Base-by-base conservation (phyloP, 2,888 invertebrate genomes). In the Rotaria socialis region DNA sequence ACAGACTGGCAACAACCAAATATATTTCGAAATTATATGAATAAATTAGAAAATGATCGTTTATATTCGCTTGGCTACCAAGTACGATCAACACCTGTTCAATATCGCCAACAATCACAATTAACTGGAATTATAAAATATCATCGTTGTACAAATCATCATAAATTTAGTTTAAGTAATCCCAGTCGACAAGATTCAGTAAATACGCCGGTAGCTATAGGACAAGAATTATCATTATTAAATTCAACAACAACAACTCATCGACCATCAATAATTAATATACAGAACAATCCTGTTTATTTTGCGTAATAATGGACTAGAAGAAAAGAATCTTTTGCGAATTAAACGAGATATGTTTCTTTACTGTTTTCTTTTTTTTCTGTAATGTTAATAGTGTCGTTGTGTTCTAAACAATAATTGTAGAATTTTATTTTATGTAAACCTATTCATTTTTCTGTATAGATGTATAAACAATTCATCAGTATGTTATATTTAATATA, bases 51-150 rank as follows among this genome's bases (percentile, higher is more conserved):
- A 6, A n/a, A 47, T 47, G 80, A 80, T 24, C 43, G 80, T 47
- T 47, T 80, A 47, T 80, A 80, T 80, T 80, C 80, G 47, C n/a
- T 80, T 47, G 80, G 80, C 2, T 47, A 80, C n/a, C 80, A 4
- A n/a, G 16, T 35, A 41, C 35, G 35, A 67, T 67, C 67, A 67
- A 67, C 6, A 35, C 67, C 67, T 16, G 67, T 35, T 16, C 67
- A 67, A 27, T 67, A 67, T 67, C 67, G 67, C 35, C 35, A 14
- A 55, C 19, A 19, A 35, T 35, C 3, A 67, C 67, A 35, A 67
- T 19, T 27, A 35, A 27, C 35, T 41, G 27, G 19, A 35, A 5
- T 35, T 41, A 11, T 35, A 35, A 35, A 67, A 67, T n/a, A 35
- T 16, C 16, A 67, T 35, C 67, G 14, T 35, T 27, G 27, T 67